A percentile compares a stretch with the other conserved stretches of the same genome.
Evolutionary conservation across 2,797 vertebrate genomes (phyloP).

Genomic region (Falco columbarius): DNA sequence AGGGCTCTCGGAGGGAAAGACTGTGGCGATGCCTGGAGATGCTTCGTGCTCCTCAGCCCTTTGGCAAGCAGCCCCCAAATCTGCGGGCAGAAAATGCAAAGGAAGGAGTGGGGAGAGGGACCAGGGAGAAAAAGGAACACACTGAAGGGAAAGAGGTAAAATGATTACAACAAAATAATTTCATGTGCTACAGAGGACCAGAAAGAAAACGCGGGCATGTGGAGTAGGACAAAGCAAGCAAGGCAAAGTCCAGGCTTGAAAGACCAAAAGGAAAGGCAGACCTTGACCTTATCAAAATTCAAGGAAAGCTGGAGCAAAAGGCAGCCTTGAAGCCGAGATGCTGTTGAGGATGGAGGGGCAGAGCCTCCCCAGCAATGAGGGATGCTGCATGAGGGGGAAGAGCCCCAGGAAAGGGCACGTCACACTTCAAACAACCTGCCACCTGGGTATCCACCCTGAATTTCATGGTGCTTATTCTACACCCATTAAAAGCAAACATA

Average conservation of each 20-base stretch:
- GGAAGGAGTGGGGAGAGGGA: not conserved
- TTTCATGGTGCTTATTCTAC: not conserved
- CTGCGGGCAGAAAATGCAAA: accelerated
- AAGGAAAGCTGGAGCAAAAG: not conserved
- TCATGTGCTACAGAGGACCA: not conserved
- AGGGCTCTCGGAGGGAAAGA: not conserved
- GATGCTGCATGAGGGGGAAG: not conserved
- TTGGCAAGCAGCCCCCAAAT: not conserved
- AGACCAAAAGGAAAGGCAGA: not conserved
- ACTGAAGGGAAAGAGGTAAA: not conserved
- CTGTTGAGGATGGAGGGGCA: not conserved
- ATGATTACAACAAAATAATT: not conserved
- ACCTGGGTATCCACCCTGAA: not conserved
- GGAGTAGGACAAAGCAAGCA: not conserved
- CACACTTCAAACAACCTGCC: not conserved
- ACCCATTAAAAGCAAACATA: not conserved
- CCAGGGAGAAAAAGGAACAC: not conserved
- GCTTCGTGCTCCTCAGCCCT: not conserved
- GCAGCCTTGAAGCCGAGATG: not conserved
- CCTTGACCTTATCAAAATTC: not conserved
- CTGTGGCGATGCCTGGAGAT: accelerated
- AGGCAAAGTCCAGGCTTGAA: not conserved
- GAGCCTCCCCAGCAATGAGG: not conserved
- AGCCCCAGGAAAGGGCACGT: not conserved
- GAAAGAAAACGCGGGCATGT: not conserved